Base-by-base conservation (phyloP, 1,140 invertebrate genomes). In the Pectinophora gossypiella region DNA sequence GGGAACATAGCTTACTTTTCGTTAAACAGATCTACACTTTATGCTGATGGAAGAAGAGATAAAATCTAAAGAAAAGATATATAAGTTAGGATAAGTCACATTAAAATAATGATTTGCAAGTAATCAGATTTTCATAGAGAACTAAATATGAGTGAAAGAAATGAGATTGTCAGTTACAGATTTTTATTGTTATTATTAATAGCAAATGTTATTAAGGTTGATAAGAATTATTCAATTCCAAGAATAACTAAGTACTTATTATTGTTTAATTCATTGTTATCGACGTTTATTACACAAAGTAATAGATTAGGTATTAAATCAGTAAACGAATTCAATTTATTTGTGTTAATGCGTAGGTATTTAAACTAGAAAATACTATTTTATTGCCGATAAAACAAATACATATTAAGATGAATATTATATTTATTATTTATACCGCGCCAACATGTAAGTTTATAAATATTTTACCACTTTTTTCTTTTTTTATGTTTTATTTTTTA, bases 21-120 rank as follows among this genome's bases (percentile, higher is more conserved):
- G n/a, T 40, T 15, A 40, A 10, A 40, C 12, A 40, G 16, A 40
- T 13, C n/a, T 32, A 10, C 42, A 51, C 19, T 43, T 44, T 56
- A 49, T 59, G 50, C 51, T 38, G 58, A 46, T 44, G 47, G 43
- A 59, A 51, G 48, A 51, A 22, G 19, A 15, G 42, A 1, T 51
- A 49, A 36, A 49, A 43, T 19, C 27, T 6, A 16, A 22, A 45
- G 27, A 35, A 40, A 3, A 3, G 7, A 2, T 15, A 7, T 6
- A 1, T 2, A 7, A 3, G 38, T 13, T 40, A 16, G 38, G 18
- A 13, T 3, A 3, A 1, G 13, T 45, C 16, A n/a, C 19, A 1
- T 45, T 20, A 21, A 9, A 7, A 20, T 40, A 40, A 15, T 19
- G 7, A 38, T 40, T 40, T 40, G 38, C 38, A 40, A 40, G 38